Evolutionary conservation across 2,888 invertebrate genomes (phyloP).

Genomic region (Drosophila incognita): DNA sequence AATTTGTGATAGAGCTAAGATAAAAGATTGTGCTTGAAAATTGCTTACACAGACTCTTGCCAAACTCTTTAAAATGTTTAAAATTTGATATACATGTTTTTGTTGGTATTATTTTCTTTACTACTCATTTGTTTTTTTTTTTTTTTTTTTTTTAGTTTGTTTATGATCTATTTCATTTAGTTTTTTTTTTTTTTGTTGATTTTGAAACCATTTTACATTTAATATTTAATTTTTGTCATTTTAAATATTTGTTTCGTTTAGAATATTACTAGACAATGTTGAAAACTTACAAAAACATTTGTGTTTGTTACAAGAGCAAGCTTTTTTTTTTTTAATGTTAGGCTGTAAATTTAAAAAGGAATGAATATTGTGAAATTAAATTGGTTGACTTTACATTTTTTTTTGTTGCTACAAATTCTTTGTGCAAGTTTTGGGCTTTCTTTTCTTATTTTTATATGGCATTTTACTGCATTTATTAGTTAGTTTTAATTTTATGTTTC

Average conservation of each 20-base stretch:
- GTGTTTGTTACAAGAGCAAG: conserved; percentile 23
- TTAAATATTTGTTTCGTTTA: conserved; percentile 18
- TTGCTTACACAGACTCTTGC: conserved; percentile 33
- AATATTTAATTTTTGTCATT: conserved; percentile 60
- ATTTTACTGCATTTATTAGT: conserved; percentile 45
- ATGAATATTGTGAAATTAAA: conserved; percentile 33
- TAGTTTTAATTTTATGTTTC: conserved; percentile 12
- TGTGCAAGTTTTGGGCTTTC: conserved; percentile 46
- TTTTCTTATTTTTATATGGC: conserved; percentile 52
- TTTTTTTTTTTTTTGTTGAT: conserved; percentile 54
- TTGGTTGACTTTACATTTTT: conserved; percentile 35
- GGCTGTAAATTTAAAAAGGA: conserved; percentile 14
- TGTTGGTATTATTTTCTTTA: conserved; percentile 27
- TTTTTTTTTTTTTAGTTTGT: conserved; percentile 8
- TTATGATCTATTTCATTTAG: conserved; percentile 4
- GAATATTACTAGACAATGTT: conserved; percentile 32
- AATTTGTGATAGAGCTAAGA: conserved; percentile 18
- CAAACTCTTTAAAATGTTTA: conserved; percentile 27
- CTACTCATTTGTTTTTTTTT: conserved; percentile 16
- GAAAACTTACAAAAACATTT: conserved; percentile 20
- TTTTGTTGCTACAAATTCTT: conserved; percentile 45
- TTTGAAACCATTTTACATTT: conserved; percentile 77
- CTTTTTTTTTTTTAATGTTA: conserved; percentile 6
- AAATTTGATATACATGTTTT: conserved; percentile 38
- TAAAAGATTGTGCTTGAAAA: conserved; percentile 19